phyloP scores from a whole-genome alignment of 2,888 invertebrate species.

The Craniophora ligustri region DNA sequence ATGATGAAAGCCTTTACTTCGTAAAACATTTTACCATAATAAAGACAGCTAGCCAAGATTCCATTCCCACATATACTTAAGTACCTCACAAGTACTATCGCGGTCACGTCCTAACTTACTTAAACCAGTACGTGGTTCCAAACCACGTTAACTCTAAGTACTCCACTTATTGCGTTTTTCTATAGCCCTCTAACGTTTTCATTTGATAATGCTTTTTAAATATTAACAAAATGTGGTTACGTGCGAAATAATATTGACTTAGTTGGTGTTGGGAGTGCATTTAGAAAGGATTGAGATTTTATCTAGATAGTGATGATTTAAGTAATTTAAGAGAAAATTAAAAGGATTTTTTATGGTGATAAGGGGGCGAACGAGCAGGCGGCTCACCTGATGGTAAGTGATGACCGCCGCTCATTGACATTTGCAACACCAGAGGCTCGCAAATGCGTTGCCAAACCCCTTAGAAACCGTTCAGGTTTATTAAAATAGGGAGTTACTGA shows the following conservation, averaged over 20 bases:
- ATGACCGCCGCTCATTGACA: too few relatives aligned
- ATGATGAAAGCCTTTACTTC: not conserved
- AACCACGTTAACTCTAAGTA: constrained; percentile 36
- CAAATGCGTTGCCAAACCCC: too few relatives aligned
- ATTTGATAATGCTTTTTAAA: constrained; percentile 44
- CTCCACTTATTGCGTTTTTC: constrained; percentile 43
- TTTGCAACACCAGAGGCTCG: too few relatives aligned
- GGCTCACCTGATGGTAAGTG: too few relatives aligned
- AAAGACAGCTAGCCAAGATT: constrained; percentile 2
- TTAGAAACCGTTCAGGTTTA: too few relatives aligned
- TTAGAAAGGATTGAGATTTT: too few relatives aligned
- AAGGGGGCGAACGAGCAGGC: too few relatives aligned
- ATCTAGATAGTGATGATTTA: too few relatives aligned
- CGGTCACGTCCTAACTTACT: constrained; percentile 48
- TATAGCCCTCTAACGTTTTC: constrained; percentile 22
- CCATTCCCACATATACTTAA: not conserved
- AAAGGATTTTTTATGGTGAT: too few relatives aligned
- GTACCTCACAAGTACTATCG: constrained; percentile 23
- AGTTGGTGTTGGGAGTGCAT: constrained; percentile 5
- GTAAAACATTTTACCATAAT: not conserved
- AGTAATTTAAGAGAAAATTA: too few relatives aligned
- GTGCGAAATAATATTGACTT: constrained; percentile 7
- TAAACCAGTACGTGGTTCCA: constrained; percentile 49
- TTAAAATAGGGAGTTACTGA: too few relatives aligned
- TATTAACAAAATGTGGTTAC: constrained; percentile 39